A percentile compares a stretch with the other conserved stretches of the same genome.
These are phyloP conservation scores for Smithornis capensis DNA, from an alignment of 2,113 vertebrate species.

Conservation along the genomic window DNA sequence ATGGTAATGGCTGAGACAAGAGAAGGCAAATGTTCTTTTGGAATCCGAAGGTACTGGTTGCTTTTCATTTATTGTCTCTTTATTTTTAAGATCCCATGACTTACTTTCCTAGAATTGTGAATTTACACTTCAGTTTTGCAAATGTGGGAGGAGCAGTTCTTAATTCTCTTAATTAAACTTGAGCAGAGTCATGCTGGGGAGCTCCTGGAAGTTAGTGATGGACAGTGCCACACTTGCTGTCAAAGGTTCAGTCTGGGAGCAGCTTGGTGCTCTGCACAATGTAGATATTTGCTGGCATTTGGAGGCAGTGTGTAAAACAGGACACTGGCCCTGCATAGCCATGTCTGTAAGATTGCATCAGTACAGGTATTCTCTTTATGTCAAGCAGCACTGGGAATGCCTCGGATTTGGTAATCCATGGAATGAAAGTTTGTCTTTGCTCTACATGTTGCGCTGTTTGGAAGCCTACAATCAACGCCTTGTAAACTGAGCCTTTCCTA, in stretches of 20 bases:
- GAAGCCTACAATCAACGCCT: background rate
- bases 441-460: background rate
- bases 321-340: background rate
- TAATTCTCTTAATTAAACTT: background rate
- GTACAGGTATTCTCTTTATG: background rate
- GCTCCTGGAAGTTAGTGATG: background rate
- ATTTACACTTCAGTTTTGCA: background rate
- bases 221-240: background rate
- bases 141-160: background rate
- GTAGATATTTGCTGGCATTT: background rate
- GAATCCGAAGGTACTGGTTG: background rate
- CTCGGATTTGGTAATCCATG: background rate
- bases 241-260: background rate
- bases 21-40: background rate
- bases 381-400: fast-evolving
- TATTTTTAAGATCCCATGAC: background rate
- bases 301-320: background rate
- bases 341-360: background rate
- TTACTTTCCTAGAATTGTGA: background rate
- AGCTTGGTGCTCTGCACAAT: background rate
- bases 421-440: background rate
- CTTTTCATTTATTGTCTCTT: background rate
- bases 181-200: background rate
- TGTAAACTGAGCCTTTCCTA: background rate
- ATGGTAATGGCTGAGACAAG: background rate